A percentile compares a stretch with the other conserved stretches of the same genome.
Conservation (phyloP, 2,113 vertebrate species). For the Ciconia boyciana region DNA sequence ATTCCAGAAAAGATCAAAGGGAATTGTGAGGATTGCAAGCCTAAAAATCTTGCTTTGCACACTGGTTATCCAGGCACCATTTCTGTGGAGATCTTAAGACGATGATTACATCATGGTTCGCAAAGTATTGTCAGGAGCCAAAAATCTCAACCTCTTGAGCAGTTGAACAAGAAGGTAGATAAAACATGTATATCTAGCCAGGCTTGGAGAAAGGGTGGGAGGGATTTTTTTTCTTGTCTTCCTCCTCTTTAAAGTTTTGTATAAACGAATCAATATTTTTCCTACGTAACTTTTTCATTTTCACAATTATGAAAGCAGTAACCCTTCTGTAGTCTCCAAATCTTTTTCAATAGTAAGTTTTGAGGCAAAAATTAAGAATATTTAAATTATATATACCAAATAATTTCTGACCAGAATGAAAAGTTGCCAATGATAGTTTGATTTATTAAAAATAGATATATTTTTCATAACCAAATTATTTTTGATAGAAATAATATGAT, state of each 20-base stretch:
- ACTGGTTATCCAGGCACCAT: rapidly evolving
- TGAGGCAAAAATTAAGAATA: background rate
- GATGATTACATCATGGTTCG: background rate
- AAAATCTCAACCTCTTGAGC: background rate
- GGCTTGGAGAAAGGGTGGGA: background rate
- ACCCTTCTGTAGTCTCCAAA: background rate
- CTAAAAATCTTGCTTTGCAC: background rate
- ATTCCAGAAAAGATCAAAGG: background rate
- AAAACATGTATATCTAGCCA: background rate
- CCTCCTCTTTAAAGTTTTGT: background rate
- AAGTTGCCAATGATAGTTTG: background rate
- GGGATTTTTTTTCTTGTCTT: background rate
- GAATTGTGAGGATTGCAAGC: background rate
- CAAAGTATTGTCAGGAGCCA: background rate
- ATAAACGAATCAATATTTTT: background rate
- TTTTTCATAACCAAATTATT: background rate
- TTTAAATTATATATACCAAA: background rate
- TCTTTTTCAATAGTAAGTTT: background rate
- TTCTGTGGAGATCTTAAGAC: background rate
- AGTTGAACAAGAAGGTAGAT: background rate
- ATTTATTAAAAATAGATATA: background rate
- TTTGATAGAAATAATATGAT: background rate
- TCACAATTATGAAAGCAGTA: background rate
- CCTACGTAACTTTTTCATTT: background rate
- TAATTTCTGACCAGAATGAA: background rate